Evolutionary conservation across 2,113 vertebrate genomes (phyloP).

Genomic region (Caretta caretta): DNA sequence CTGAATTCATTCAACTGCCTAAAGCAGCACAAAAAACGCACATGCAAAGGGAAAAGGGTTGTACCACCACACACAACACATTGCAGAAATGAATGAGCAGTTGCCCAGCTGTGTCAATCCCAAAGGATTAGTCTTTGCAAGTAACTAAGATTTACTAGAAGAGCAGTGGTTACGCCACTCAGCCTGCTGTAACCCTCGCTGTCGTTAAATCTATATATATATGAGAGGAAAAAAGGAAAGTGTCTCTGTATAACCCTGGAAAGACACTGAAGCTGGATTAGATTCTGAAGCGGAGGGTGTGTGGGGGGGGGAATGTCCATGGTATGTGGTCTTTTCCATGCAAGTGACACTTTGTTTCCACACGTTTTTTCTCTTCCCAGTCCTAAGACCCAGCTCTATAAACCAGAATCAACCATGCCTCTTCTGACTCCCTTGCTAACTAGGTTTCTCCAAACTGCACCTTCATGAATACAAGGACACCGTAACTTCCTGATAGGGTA

Average conservation of each 20-base stretch:
- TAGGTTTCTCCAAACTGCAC: not conserved
- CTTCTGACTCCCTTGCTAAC: not conserved
- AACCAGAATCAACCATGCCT: not conserved
- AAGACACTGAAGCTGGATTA: not conserved
- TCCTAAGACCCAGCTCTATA: not conserved
- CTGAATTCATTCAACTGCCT: slow-evolving; percentile 72
- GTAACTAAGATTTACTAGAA: not conserved
- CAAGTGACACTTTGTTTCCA: not conserved
- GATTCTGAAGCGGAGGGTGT: not conserved
- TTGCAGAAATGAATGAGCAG: not conserved
- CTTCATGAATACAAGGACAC: not conserved
- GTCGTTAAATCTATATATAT: not conserved
- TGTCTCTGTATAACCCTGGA: not conserved
- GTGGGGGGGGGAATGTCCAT: not conserved
- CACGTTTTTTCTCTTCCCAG: not conserved
- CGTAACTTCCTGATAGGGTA: too few species aligned
- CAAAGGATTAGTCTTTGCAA: not conserved
- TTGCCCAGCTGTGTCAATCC: not conserved
- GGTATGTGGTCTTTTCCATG: not conserved
- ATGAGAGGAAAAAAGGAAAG: not conserved
- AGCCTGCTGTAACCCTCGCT: not conserved
- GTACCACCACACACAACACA: not conserved
- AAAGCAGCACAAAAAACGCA: slow-evolving; percentile 37
- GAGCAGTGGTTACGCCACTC: not conserved
- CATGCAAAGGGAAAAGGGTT: not conserved